Evolutionary conservation across 2,888 invertebrate genomes (phyloP).

Genomic region (Drosophila mulleri): DNA sequence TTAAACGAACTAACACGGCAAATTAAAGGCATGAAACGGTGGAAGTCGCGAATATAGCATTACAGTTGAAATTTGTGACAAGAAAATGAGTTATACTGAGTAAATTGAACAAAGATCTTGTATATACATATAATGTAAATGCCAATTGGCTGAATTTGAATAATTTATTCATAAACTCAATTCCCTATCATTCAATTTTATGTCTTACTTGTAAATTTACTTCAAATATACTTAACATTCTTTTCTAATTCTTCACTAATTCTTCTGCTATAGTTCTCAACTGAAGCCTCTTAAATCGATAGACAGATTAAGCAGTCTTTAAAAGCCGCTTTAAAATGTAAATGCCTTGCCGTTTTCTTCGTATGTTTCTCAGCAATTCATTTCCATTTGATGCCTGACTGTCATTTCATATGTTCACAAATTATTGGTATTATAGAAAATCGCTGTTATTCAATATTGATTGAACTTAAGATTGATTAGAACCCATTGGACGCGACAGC

Average conservation of each 20-base stretch:
- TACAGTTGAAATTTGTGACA: not conserved
- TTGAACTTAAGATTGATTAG: conserved; percentile 59
- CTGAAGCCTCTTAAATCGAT: not conserved
- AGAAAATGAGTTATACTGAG: not conserved
- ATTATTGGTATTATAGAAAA: conserved; percentile 5
- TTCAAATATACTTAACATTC: not conserved
- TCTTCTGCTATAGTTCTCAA: not conserved
- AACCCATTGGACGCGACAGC: conserved; percentile 60
- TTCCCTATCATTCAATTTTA: not conserved
- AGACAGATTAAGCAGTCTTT: not conserved
- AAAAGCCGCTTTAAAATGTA: conserved; percentile 1
- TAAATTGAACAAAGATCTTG: not conserved
- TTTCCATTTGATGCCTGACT: not conserved
- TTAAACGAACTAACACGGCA: conserved; percentile 32
- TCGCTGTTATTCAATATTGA: conserved; percentile 44
- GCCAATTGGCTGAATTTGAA: too few species aligned
- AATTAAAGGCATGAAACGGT: conserved; percentile 42
- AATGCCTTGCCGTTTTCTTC: not conserved
- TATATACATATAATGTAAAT: too few species aligned
- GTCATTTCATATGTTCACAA: conserved; percentile 24
- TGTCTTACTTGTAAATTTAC: not conserved
- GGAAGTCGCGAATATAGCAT: not conserved
- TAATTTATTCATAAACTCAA: too few species aligned
- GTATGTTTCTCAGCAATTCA: not conserved
- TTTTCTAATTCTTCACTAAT: not conserved